A percentile compares a stretch with the other conserved stretches of the same genome.
phyloP scores from a whole-genome alignment of 2,113 vertebrate species.

The Strix aluco region DNA sequence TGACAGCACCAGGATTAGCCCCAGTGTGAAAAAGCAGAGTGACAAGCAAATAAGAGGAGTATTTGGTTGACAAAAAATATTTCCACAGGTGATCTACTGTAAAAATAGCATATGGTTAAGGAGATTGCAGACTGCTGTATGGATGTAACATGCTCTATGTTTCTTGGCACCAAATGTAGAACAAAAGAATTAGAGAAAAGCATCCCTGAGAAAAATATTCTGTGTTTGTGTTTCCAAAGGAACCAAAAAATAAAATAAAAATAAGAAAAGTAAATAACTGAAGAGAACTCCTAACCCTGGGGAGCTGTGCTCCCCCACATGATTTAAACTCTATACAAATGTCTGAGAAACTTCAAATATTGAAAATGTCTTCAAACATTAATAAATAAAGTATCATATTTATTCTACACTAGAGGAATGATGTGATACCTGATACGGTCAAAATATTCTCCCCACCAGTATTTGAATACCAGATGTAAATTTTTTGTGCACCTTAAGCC shows the following conservation, averaged over 20 bases:
- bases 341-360: slow-evolving; percentile 19
- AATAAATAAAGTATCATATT: slow-evolving; percentile 26
- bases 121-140: neutral
- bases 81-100: slow-evolving; percentile 29
- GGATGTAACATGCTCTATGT: neutral
- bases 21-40: neutral
- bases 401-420: slow-evolving; percentile 21
- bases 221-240: neutral
- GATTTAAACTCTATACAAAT: neutral
- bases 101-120: slow-evolving; percentile 35
- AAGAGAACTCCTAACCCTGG: neutral
- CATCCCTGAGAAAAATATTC: neutral
- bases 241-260: neutral
- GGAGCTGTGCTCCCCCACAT: neutral
- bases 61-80: slow-evolving; percentile 32
- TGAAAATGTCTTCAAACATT: slow-evolving; percentile 34
- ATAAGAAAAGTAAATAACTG: neutral
- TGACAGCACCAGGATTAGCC: slow-evolving; percentile 19
- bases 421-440: neutral
- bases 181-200: neutral
- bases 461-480: slow-evolving; percentile 65
- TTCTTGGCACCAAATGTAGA: neutral
- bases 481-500: slow-evolving; percentile 40
- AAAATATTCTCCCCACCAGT: neutral
- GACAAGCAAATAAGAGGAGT: slow-evolving; percentile 32